phyloP scores from a whole-genome alignment of 1,140 invertebrate genomes.

The Diachasma alloeum region DNA sequence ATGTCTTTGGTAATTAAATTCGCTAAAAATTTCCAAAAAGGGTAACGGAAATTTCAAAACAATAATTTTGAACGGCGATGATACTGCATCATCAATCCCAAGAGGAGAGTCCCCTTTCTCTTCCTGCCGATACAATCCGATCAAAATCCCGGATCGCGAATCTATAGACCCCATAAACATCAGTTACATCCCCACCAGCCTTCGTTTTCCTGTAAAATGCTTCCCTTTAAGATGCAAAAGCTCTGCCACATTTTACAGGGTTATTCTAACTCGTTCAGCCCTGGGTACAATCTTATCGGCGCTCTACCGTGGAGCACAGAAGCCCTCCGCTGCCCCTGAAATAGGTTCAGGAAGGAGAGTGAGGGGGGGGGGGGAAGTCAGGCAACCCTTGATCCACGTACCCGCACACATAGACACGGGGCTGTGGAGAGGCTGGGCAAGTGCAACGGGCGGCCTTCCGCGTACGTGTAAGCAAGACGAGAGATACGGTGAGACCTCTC shows the following conservation, averaged over 20 bases:
- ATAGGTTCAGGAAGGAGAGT: slow-evolving; percentile 23
- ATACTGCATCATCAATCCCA: too few species aligned
- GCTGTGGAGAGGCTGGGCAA: not conserved
- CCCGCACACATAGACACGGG: not conserved
- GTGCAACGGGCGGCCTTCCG: not conserved
- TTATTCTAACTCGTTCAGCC: slow-evolving; percentile 56
- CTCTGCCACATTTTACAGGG: slow-evolving; percentile 44
- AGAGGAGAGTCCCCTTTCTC: too few species aligned
- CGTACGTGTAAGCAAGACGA: not conserved
- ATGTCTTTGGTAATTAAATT: too few species aligned
- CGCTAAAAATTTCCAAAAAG: too few species aligned
- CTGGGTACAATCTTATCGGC: slow-evolving; percentile 56
- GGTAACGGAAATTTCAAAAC: too few species aligned
- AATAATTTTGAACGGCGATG: too few species aligned
- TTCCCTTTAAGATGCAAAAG: slow-evolving; percentile 35
- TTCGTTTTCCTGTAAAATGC: not conserved
- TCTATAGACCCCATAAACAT: not conserved
- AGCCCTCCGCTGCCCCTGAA: slow-evolving; percentile 20
- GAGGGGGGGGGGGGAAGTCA: slow-evolving; percentile 28
- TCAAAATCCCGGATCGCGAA: not conserved
- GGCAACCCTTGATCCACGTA: slow-evolving; percentile 14
- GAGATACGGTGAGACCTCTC: not conserved
- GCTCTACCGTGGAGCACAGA: slow-evolving; percentile 33
- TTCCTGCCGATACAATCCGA: not conserved
- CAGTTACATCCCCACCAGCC: not conserved